phyloP scores from a whole-genome alignment of 2,113 vertebrate genomes.

The Pelvicachromis taeniatus region DNA sequence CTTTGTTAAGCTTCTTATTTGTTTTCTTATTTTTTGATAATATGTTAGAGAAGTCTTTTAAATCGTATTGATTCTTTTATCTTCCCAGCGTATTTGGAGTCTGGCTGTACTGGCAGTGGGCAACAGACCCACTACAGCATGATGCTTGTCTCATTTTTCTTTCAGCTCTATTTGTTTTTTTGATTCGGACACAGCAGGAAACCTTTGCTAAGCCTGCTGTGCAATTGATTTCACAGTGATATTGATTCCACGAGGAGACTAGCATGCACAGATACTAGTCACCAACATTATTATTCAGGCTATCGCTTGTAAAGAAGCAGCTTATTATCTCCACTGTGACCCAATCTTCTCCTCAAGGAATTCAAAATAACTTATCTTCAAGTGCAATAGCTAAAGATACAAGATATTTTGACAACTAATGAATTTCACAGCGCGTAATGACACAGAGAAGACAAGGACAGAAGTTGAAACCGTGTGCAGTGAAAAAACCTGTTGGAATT shows the following conservation, averaged over 20 bases:
- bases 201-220: slow-evolving; percentile 19
- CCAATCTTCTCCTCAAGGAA: not conserved
- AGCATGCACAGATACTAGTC: not conserved
- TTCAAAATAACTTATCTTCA: not conserved
- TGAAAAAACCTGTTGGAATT: not conserved
- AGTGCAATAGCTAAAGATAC: not conserved
- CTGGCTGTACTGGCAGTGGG: not conserved
- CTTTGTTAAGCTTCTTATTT: slow-evolving; percentile 1
- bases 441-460: not conserved
- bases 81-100: not conserved
- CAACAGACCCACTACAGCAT: slow-evolving; percentile 15
- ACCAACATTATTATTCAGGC: slow-evolving; percentile 26
- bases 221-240: slow-evolving; percentile 36
- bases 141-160: slow-evolving; percentile 28
- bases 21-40: slow-evolving; percentile 4
- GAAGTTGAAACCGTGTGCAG: not conserved
- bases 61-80: slow-evolving; percentile 30
- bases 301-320: slow-evolving; percentile 11
- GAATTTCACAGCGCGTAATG: not conserved
- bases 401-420: not conserved
- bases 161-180: slow-evolving; percentile 44
- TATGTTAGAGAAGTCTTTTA: not conserved
- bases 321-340: slow-evolving; percentile 20
- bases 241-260: slow-evolving; percentile 38
- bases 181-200: slow-evolving; percentile 29